Evolutionary conservation across 2,888 invertebrate genomes (phyloP), one percentile per base, ranked within the genome.

Genomic region (Meganola albula): DNA sequence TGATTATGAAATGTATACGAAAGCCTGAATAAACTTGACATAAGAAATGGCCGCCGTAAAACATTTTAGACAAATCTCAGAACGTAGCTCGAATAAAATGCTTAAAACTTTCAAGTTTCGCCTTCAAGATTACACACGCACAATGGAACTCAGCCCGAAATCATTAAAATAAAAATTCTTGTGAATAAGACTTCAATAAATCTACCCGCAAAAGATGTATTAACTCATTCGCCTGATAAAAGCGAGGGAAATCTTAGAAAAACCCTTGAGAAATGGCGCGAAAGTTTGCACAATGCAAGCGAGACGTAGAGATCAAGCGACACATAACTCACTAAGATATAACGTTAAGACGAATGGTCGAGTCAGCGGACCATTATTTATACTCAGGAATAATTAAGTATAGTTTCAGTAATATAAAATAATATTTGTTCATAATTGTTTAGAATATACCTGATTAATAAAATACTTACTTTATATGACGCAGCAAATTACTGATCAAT

Each of bases 211-310:
- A 38, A 40, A 37, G 45, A 32, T n/a, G 40, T 47, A 48, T 51
- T 48, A 48, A 50, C 42, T 48, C 48, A 52, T 44, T 48, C 48
- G 34, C 37, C 44, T 45, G 41, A 47, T 44, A 53, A 59, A 49
- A 48, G 39, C 32, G 36, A 24, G 37, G 28, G 38, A 40, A 44
- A 37, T 45, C 43, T 42, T 34, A 26, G 36, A 34, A 43, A 36
- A 34, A 25, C 44, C 32, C 12, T 47, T 52, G 53, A 52, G 48
- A 58, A 57, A 53, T 42, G 35, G 29, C 34, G 28, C 13, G 33
- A 43, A 59, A 63, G 41, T 58, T 56, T 47, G 35, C 52, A 61
- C 58, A 60, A 55, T 62, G 55, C 54, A 59, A 35, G 40, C 33
- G 48, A 33, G 29, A 33, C 25, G 22, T n/a, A n/a, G 26, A 34